These are phyloP conservation scores for Nomada lathburiana DNA, from an alignment of 2,888 invertebrate species.

Conservation along the genomic window DNA sequence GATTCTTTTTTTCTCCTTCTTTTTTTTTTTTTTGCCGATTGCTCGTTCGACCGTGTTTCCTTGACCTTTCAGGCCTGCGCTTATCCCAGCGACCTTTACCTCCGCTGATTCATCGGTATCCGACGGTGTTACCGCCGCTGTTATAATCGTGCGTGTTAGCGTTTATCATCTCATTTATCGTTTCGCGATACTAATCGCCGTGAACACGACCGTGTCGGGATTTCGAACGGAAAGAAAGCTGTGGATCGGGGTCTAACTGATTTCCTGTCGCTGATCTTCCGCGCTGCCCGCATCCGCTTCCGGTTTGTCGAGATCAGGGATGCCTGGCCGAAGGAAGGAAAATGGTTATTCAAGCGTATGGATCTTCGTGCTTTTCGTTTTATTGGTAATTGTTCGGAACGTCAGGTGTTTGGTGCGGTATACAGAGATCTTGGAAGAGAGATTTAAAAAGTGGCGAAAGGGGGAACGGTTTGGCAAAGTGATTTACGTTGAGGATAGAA, in stretches of 20 bases:
- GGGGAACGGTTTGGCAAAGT: too few relatives aligned
- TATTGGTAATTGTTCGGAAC: too few relatives aligned
- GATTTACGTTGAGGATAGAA: too few relatives aligned
- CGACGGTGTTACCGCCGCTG: conserved; percentile 56
- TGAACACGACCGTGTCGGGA: conserved; percentile 39
- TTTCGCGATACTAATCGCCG: conserved; percentile 63
- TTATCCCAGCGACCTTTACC: conserved; percentile 75
- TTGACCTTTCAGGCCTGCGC: conserved; percentile 75
- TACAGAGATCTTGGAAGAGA: too few relatives aligned
- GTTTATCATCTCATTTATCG: conserved; percentile 72
- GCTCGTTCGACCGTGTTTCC: conserved; percentile 50
- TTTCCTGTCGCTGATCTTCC: neutral
- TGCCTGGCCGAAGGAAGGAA: neutral
- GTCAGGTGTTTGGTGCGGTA: too few relatives aligned
- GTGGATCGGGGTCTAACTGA: neutral
- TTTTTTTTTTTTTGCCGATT: neutral
- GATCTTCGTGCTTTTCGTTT: too few relatives aligned
- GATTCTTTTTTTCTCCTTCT: conserved; percentile 5
- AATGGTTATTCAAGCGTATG: neutral
- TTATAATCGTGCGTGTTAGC: conserved; percentile 70
- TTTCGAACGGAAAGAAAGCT: conserved; percentile 26
- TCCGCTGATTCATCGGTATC: conserved; percentile 74
- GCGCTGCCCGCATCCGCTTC: conserved; percentile 2
- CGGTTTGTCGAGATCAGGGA: conserved; percentile 7
- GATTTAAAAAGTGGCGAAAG: too few relatives aligned